A percentile compares a stretch with the other conserved stretches of the same genome.
Evolutionary conservation across 2,888 invertebrate genomes (phyloP).

Genomic region (Drosophila rubida): DNA sequence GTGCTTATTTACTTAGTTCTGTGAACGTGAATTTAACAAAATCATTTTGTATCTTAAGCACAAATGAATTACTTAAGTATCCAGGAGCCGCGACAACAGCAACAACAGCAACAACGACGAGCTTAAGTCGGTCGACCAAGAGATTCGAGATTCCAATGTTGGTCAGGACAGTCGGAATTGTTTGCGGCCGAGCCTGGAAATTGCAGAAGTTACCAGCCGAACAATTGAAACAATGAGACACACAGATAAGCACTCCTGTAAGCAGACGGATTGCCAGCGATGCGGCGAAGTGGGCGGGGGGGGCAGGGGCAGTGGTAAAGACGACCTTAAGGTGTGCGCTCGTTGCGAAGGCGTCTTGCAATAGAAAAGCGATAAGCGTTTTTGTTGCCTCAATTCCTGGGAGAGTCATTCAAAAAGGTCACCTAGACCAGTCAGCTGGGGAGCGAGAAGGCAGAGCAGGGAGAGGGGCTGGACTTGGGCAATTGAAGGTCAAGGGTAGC

Average conservation of each 20-base stretch:
- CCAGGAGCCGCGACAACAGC: slow-evolving; percentile 20
- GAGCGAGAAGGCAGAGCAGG: background rate
- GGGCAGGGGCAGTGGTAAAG: background rate
- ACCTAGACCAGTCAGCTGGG: slow-evolving; percentile 37
- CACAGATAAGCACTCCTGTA: slow-evolving; percentile 44
- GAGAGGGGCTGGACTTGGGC: background rate
- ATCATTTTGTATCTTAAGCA: slow-evolving; percentile 74
- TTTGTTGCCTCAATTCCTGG: slow-evolving; percentile 58
- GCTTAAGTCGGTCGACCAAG: slow-evolving; percentile 24
- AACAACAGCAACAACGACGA: slow-evolving; percentile 26
- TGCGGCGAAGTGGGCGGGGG: too few relatives aligned
- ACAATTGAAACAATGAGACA: slow-evolving; percentile 61
- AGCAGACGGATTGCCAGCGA: too few relatives aligned
- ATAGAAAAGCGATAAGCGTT: slow-evolving; percentile 76
- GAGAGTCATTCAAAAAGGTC: slow-evolving; percentile 78
- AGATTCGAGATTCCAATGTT: slow-evolving; percentile 43
- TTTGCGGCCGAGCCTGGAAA: slow-evolving; percentile 50
- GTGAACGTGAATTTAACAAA: slow-evolving; percentile 69
- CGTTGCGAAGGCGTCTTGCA: slow-evolving; percentile 35
- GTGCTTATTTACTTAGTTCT: slow-evolving; percentile 77
- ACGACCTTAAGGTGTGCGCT: slow-evolving; percentile 39
- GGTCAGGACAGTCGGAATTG: slow-evolving; percentile 46
- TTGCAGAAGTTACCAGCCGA: slow-evolving; percentile 50
- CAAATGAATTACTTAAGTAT: slow-evolving; percentile 76
- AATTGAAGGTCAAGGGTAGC: slow-evolving; percentile 72